Conservation (phyloP, 2,888 invertebrate species). For the Cosmia pyralina region DNA sequence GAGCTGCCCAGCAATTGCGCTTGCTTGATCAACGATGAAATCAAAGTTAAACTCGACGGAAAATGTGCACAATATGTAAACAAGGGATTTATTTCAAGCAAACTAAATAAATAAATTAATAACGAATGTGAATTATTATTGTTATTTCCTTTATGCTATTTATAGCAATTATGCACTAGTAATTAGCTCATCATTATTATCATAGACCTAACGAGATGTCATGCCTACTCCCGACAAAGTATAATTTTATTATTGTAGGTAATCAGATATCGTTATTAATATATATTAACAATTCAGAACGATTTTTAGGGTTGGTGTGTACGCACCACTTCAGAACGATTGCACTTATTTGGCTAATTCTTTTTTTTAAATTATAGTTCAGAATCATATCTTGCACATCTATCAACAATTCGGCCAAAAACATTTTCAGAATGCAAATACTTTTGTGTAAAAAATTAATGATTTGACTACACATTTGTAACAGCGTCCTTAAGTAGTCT, state of each 20-base stretch:
- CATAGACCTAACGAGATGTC: background rate
- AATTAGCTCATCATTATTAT: constrained; percentile 8
- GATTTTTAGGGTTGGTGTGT: too few relatives aligned
- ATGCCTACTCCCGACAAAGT: background rate
- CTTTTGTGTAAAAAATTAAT: too few relatives aligned
- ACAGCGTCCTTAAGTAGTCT: background rate
- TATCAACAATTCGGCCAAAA: too few relatives aligned
- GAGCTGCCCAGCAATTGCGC: too few relatives aligned
- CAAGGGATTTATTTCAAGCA: background rate
- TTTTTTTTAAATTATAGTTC: too few relatives aligned
- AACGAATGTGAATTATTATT: background rate
- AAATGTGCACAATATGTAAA: background rate
- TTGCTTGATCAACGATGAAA: background rate
- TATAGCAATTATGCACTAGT: constrained; percentile 25
- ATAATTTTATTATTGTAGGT: background rate
- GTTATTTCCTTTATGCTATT: constrained; percentile 40
- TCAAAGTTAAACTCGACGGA: background rate
- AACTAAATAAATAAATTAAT: background rate
- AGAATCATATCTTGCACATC: too few relatives aligned
- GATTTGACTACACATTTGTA: too few relatives aligned
- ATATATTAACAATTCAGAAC: too few relatives aligned
- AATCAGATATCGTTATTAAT: background rate
- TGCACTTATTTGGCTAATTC: too few relatives aligned
- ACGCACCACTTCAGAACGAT: too few relatives aligned
- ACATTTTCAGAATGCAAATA: too few relatives aligned